A percentile compares a stretch with the other conserved stretches of the same genome.
Evolutionary conservation across 2,113 vertebrate species (phyloP).

Genomic region (Seriola quinqueradiata): DNA sequence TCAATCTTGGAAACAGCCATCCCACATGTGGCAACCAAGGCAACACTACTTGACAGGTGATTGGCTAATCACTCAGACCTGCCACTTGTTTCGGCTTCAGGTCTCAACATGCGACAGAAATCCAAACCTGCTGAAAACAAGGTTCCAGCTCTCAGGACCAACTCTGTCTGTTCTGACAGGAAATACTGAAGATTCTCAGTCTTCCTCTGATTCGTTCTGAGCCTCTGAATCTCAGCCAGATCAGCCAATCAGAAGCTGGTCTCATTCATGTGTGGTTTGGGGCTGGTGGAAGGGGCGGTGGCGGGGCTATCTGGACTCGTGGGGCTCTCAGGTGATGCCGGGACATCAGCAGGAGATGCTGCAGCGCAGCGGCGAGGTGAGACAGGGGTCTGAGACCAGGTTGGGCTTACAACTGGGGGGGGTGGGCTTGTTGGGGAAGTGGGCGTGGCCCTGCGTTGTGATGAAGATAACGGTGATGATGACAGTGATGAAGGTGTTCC

Average conservation of each 20-base stretch:
- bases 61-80: not conserved
- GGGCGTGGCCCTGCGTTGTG: slow-evolving; percentile 38
- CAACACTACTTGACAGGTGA: not conserved
- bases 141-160: no score
- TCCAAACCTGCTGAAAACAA: not conserved
- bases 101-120: not conserved
- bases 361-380: slow-evolving; percentile 31
- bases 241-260: slow-evolving; percentile 88
- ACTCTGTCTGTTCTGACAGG: not conserved
- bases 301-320: slow-evolving; percentile 49
- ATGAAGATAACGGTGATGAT: not conserved
- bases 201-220: not conserved
- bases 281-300: slow-evolving; percentile 66
- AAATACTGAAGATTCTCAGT: not conserved
- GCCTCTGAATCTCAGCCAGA: not conserved
- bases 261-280: slow-evolving; percentile 88
- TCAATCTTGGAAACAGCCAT: not conserved
- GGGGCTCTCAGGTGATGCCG: slow-evolving; percentile 46
- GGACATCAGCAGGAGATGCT: slow-evolving; percentile 42
- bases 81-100: not conserved
- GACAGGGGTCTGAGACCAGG: slow-evolving; percentile 12
- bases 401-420: slow-evolving; percentile 52
- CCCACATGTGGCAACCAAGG: not conserved
- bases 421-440: slow-evolving; percentile 63
- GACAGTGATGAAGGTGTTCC: slow-evolving; percentile 13